phyloP scores from a whole-genome alignment of 2,888 invertebrate genomes.

The Lycophotia porphyrea region DNA sequence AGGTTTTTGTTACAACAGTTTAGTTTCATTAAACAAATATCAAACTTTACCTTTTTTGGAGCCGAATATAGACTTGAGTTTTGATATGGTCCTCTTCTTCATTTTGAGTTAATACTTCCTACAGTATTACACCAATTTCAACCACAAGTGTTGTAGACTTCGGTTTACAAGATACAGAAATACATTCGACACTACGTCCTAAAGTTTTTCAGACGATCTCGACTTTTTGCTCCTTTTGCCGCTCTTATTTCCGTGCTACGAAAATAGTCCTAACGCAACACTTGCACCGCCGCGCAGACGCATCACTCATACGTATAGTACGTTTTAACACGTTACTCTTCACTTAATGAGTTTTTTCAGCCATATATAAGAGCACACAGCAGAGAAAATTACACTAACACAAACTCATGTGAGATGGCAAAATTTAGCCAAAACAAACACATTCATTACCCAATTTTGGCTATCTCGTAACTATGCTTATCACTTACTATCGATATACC shows the following conservation, averaged over 20 bases:
- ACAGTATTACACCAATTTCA: constrained; percentile 71
- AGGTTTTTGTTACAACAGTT: not conserved
- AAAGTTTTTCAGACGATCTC: constrained; percentile 87
- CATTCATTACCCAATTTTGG: constrained; percentile 65
- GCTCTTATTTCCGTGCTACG: constrained; percentile 90
- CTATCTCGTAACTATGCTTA: constrained; percentile 76
- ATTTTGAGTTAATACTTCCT: constrained; percentile 73
- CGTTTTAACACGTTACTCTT: constrained; percentile 61
- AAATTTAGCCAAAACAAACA: constrained; percentile 63
- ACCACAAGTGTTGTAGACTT: constrained; percentile 81
- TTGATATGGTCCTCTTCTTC: constrained; percentile 88
- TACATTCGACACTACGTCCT: constrained; percentile 87
- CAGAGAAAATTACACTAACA: constrained; percentile 44
- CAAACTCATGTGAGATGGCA: constrained; percentile 38
- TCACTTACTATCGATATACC: constrained; percentile 76
- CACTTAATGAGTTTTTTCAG: constrained; percentile 48
- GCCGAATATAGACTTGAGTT: constrained; percentile 86
- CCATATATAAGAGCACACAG: constrained; percentile 31
- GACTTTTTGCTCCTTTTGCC: constrained; percentile 89
- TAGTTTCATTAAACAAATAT: constrained; percentile 10
- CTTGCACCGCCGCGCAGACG: constrained; percentile 87
- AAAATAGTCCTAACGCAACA: constrained; percentile 89
- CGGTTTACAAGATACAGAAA: constrained; percentile 86
- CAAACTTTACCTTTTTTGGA: constrained; percentile 83
- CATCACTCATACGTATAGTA: constrained; percentile 83